Conservation (phyloP, 2,113 vertebrate genomes). For the Thamnaconus septentrionalis region DNA sequence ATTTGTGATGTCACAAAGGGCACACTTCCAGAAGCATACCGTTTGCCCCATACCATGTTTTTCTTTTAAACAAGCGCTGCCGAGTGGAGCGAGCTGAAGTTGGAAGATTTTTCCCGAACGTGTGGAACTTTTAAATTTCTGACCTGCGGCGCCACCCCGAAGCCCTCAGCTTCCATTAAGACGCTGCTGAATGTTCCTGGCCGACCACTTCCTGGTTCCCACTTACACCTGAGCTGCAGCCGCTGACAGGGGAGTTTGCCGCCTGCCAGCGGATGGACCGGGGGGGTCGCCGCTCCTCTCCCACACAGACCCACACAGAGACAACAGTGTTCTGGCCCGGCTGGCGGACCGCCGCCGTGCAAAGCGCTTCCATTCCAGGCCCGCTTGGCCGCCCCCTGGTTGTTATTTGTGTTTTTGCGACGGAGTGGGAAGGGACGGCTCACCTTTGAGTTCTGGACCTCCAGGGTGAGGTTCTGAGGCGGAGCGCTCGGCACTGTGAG, state of each 20-base stretch:
- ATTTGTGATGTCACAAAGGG: too few species aligned
- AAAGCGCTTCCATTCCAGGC: not conserved
- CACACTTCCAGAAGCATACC: too few species aligned
- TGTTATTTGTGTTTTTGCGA: not conserved
- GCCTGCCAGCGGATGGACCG: constrained; percentile 56
- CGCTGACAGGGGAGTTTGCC: constrained; percentile 58
- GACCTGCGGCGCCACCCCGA: too few species aligned
- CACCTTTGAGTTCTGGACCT: constrained; percentile 98
- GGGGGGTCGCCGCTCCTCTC: constrained; percentile 50
- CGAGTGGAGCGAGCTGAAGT: too few species aligned
- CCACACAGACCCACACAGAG: constrained; percentile 38
- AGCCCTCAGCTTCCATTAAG: too few species aligned
- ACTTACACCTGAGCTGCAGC: constrained; percentile 22
- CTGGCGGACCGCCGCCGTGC: not conserved
- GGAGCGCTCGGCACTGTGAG: constrained; percentile 88
- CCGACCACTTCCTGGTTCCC: not conserved
- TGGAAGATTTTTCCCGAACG: too few species aligned
- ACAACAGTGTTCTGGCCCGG: constrained; percentile 20
- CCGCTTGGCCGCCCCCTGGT: not conserved
- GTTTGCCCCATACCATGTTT: too few species aligned
- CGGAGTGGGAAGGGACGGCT: constrained; percentile 27
- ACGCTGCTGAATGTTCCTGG: not conserved
- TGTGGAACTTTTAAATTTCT: too few species aligned
- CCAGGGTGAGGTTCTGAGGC: constrained; percentile 92
- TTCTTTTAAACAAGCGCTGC: too few species aligned